Evolutionary conservation across 2,113 vertebrate species (phyloP), one percentile per base, ranked within the genome.

Genomic region (Grallaria varia): DNA sequence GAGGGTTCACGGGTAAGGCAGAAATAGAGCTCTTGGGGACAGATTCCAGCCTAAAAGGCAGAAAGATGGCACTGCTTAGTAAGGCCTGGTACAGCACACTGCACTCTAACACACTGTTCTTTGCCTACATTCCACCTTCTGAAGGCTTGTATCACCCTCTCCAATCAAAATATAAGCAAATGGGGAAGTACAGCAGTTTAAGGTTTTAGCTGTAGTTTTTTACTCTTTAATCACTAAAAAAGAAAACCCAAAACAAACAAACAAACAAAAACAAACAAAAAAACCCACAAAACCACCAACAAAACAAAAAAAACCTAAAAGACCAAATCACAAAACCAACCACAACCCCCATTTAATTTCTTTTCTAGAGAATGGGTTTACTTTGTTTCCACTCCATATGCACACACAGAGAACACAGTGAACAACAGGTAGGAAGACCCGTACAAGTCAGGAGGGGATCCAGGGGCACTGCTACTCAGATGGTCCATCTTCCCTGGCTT

Each of bases 391-490:
- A 84, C 35, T 42, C 50, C 42, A 40, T 21, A 44, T 92, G 85
- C 85, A 86, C 40, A 94, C 69, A 72, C 23, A 82, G 11, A 24
- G n/a, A n/a, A 74, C 72, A 91, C 45, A 63, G 27, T 12, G 63
- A 94, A 60, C 23, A 93, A 74, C 20, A 96, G 40, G 91, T 55
- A 95, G 71, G 82, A 95, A 96, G 86, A 96, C 47, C 22, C 99
- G 67, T 98, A 99, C 99, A 98, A 90, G 96, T 99, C 99, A 73
- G 99, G 99, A 85, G 99, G 99, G 14, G 99, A 99, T 88, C 99
- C 99, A 31, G 99, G 99, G 33, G 98, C 98, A 86, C 98, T 99
- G 93, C 98, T 98, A 82, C 98, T 99, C 87, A 98, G 98, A 56
- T 98, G 98, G 25, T 99, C 99, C 93, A 99, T 97, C 97, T 99